A percentile compares a stretch with the other conserved stretches of the same genome.
These are phyloP conservation scores for Xiphorhynchus elegans DNA, from an alignment of 2,113 vertebrate species.

Conservation along the genomic window DNA sequence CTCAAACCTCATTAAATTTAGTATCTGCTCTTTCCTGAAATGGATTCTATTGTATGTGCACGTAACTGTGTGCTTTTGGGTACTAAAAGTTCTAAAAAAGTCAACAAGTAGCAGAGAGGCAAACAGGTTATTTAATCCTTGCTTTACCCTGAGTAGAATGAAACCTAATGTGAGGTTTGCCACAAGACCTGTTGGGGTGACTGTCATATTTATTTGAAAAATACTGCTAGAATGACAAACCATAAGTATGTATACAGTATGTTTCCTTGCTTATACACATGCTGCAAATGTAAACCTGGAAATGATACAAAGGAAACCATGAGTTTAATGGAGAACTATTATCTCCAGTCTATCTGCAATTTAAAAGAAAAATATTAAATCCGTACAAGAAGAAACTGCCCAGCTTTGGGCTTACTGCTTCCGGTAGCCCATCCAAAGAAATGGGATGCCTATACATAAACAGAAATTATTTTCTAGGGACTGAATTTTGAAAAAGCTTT, in stretches of 20 bases:
- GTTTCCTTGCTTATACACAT: not conserved
- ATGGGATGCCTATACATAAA: not conserved
- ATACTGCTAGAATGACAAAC: not conserved
- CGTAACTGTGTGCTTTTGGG: not conserved
- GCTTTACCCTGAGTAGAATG: not conserved
- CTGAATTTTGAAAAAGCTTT: not conserved
- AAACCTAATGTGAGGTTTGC: not conserved
- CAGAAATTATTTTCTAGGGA: not conserved
- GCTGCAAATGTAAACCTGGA: not conserved
- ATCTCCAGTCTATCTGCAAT: not conserved
- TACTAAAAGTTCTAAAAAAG: not conserved
- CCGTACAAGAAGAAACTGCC: not conserved
- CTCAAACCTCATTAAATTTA: not conserved
- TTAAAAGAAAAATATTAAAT: not conserved
- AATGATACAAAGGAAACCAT: not conserved
- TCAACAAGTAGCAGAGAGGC: not conserved
- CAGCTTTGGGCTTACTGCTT: not conserved
- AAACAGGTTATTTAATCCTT: not conserved
- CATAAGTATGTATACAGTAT: not conserved
- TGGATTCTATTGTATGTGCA: not conserved
- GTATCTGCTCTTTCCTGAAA: not conserved
- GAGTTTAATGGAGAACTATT: not conserved
- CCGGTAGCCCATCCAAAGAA: not conserved
- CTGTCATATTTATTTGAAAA: not conserved
- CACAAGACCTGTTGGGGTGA: not conserved